A percentile compares a stretch with the other conserved stretches of the same genome.
Evolutionary conservation across 1,140 invertebrate species (phyloP).

Genomic region (Pygmarrhopalites habei): DNA sequence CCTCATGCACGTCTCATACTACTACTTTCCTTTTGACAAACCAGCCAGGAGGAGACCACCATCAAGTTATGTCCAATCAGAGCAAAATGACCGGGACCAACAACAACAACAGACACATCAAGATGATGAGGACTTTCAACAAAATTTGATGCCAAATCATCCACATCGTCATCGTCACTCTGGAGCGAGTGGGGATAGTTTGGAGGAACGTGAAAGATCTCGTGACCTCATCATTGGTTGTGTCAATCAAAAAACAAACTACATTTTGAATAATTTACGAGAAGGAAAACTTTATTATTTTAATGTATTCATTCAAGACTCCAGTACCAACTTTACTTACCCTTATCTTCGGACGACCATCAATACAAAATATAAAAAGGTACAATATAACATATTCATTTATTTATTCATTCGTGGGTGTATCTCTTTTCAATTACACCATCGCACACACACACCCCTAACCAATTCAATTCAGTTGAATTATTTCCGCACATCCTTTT

Average conservation of each 20-base stretch:
- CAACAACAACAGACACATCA: background rate
- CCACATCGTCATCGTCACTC: too few species aligned
- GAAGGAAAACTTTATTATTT: slow-evolving; percentile 48
- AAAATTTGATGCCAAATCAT: background rate
- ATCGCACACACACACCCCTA: too few species aligned
- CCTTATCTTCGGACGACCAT: slow-evolving; percentile 42
- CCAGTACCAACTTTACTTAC: slow-evolving; percentile 45
- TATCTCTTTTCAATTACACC: too few species aligned
- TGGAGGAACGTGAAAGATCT: background rate
- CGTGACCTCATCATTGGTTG: slow-evolving; percentile 46
- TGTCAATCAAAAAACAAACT: slow-evolving; percentile 50
- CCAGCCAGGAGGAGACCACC: background rate
- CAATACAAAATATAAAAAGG: too few species aligned
- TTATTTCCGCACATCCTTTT: too few species aligned
- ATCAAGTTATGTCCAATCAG: background rate
- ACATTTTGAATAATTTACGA: slow-evolving; percentile 50
- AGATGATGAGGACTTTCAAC: background rate
- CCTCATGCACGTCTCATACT: slow-evolving; percentile 30
- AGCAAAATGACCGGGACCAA: background rate
- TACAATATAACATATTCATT: too few species aligned
- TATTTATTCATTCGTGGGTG: too few species aligned
- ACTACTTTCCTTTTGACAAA: slow-evolving; percentile 6
- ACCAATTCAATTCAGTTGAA: too few species aligned
- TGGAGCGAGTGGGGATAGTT: too few species aligned
- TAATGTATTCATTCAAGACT: slow-evolving; percentile 46